Evolutionary conservation across 2,888 invertebrate species (phyloP), one percentile per base, ranked within the genome.

Genomic region (Cancer borealis): DNA sequence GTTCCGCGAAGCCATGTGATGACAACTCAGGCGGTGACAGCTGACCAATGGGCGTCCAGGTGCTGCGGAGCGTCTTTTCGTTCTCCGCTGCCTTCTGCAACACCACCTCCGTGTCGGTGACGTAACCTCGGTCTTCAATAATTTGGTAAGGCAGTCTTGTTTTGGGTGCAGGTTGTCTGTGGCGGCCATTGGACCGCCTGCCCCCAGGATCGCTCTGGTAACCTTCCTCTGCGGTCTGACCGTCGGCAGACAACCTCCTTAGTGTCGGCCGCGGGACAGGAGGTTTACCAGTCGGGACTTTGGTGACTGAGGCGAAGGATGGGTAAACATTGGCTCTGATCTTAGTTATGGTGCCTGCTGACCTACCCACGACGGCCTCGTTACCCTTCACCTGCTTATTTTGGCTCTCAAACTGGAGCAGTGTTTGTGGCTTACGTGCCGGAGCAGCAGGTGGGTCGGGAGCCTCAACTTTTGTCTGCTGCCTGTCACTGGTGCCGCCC

Each of bases 131-230:
- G 21, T 95, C 95, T 47, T 95, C 94, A 39, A 66, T 12, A 17
- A 79, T n/a, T 45, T 66, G 88, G 21, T 14, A 60, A n/a, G 89
- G 46, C 39, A 91, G 88, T 54, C 88, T 95, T n/a, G 91, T 26
- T 60, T 66, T 93, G 4, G 30, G 54, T 2, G 88, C n/a, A 0
- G 46, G n/a, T 60, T 92, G 91, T 47, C 92, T 95, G 54, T 90
- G 84, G 87, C 92, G 88, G 49, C 92, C 93, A 88, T 93, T 92
- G 88, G 4, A 26, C 10, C 92, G 92, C 26, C 91, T 54, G 26
- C 88, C 92, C 39, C 95, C 95, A 17, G 95, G 95, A 84, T 95
- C 95, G 60, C 95, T 95, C 89, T 60, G 92, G 92, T 95, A 95
- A 10, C 95, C 95, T 30, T 95, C 95, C 47, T 95, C 95, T 39